Conservation (phyloP, 2,797 vertebrate species). For the Pagetopsis macropterus region DNA sequence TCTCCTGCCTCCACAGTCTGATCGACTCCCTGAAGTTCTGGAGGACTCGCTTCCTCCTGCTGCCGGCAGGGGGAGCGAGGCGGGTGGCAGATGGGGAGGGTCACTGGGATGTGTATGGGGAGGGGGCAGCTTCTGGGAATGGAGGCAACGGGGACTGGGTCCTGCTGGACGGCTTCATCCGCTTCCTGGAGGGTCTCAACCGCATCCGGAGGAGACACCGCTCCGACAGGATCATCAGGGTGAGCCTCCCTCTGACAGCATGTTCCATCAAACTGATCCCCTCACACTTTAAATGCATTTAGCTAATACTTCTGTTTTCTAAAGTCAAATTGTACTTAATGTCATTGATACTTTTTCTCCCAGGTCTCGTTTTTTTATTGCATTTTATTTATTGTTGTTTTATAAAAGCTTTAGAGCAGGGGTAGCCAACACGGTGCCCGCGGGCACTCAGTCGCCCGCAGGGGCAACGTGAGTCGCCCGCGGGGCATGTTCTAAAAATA, state of each 20-base stretch:
- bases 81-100: slow-evolving; percentile 92
- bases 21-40: slow-evolving; percentile 99
- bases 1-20: slow-evolving; percentile 78
- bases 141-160: slow-evolving; percentile 87
- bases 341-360: no score
- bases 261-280: background rate
- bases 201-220: slow-evolving; percentile 95
- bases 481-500: no score
- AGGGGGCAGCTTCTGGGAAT: slow-evolving; percentile 83
- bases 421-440: no score
- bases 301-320: background rate
- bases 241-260: slow-evolving; percentile 67
- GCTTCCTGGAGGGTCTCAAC: slow-evolving; percentile 96
- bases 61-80: slow-evolving; percentile 93
- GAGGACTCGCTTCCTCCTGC: slow-evolving; percentile 95
- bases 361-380: no score
- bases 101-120: slow-evolving; percentile 94
- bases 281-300: background rate
- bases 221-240: slow-evolving; percentile 94
- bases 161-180: slow-evolving; percentile 93
- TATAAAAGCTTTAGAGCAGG: no score
- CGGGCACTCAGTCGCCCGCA: no score
- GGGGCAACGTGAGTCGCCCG: no score
- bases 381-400: no score
- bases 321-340: no score